Evolutionary conservation across 2,797 vertebrate species (phyloP), one percentile per base, ranked within the genome.

Genomic region (Paratrypauchen microcephalus): DNA sequence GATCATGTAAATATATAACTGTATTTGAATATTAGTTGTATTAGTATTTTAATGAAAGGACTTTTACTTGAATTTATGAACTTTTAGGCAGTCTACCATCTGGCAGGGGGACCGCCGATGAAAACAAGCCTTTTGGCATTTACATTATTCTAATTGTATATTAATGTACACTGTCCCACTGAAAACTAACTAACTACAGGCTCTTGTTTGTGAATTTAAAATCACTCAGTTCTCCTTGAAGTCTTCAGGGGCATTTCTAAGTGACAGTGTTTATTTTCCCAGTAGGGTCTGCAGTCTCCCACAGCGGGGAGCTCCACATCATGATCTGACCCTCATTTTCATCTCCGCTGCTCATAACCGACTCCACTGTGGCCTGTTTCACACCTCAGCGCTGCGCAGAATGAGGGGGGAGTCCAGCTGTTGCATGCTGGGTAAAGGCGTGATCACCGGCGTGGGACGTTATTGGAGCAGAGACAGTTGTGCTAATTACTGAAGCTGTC

Each of bases 341-440:
- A 74, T 72, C 72, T 52, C 75, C 79, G 66, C 64, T 69, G 68
- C 45, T 58, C 45, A 39, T 81, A 70, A 79, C 67, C 18, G 55
- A 57, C 24, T 70, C 18, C 66, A 32, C 72, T 80, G 71, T 68
- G 68, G 54, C 71, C 68, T 66, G 52, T 65, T 69, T 23, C 28
- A 80, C 71, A 72, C 57, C 60, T 81, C 70, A 71, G 81, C 80
- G 76, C 71, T 56, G 70, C 68, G 70, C 72, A 74, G 52, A 71
- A 69, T 39, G 50, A 63, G 50, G 71, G 68, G 75, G 45, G 47
- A n/a, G 83, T 50, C 70, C 78, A 80, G 86, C 82, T 88, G 80
- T 81, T 78, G 78, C 75, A 66, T 73, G 76, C 80, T 76, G 72
- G 75, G 79, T 72, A 89, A 89, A 83, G 73, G 83, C 75, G 83